These are phyloP conservation scores for Callimorpha dominula DNA, from an alignment of 2,888 invertebrate species.

Conservation along the genomic window DNA sequence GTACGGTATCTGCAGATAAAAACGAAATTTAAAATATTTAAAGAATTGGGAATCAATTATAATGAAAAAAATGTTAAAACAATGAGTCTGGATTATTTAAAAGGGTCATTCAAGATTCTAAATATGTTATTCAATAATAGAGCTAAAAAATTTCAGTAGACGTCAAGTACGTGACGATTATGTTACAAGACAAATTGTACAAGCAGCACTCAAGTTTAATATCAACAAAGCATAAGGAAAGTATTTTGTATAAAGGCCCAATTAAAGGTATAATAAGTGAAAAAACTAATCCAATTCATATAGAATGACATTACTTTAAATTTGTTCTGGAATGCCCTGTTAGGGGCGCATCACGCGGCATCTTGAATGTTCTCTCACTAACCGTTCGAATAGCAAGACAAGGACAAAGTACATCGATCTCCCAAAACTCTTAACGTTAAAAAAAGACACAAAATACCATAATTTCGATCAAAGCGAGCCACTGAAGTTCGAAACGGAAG, in stretches of 20 bases:
- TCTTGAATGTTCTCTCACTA: background rate
- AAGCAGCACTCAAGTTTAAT: too few relatives aligned
- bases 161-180: too few relatives aligned
- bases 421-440: slow-evolving; percentile 9
- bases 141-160: too few relatives aligned
- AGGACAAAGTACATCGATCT: background rate
- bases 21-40: background rate
- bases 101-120: background rate
- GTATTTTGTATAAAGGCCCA: background rate
- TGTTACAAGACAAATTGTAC: too few relatives aligned
- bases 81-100: background rate
- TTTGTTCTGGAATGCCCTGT: too few relatives aligned
- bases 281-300: too few relatives aligned
- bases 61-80: background rate
- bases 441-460: slow-evolving; percentile 48
- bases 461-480: slow-evolving; percentile 60
- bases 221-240: too few relatives aligned
- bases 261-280: background rate
- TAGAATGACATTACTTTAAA: too few relatives aligned
- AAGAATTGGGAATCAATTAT: background rate
- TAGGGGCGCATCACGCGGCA: background rate
- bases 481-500: slow-evolving; percentile 55
- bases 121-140: background rate
- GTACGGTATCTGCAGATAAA: background rate
- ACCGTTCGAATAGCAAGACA: background rate